Evolutionary conservation across 2,888 invertebrate species (phyloP).

Genomic region (Nomada fabriciana): DNA sequence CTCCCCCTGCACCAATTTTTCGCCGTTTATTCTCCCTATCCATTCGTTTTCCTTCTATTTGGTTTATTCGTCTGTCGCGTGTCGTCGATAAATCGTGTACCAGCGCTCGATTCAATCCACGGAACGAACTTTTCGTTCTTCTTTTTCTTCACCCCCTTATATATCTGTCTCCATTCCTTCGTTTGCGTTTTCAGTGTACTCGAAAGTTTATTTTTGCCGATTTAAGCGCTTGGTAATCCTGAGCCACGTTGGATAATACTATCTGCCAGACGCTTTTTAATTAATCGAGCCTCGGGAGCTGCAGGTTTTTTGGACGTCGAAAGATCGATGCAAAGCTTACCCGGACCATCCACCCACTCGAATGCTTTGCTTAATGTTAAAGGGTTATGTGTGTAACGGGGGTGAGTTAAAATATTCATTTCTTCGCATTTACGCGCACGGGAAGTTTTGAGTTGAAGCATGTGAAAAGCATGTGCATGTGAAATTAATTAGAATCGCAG

Average conservation of each 20-base stretch:
- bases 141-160: not conserved
- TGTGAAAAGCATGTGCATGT: too few relatives aligned
- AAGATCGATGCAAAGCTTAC: slow-evolving; percentile 1
- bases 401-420: too few relatives aligned
- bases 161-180: not conserved
- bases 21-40: not conserved
- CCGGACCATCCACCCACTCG: not conserved
- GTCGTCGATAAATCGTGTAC: slow-evolving; percentile 27
- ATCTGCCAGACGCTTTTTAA: slow-evolving; percentile 22
- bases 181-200: slow-evolving; percentile 9
- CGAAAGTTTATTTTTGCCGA: slow-evolving; percentile 34
- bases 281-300: slow-evolving; percentile 19
- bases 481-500: too few relatives aligned
- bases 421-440: too few relatives aligned
- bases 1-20: not conserved
- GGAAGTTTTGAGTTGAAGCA: too few relatives aligned
- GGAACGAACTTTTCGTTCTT: slow-evolving; percentile 9
- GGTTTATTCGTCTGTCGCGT: slow-evolving; percentile 17
- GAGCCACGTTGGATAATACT: slow-evolving; percentile 15
- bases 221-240: slow-evolving; percentile 20
- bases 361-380: not conserved
- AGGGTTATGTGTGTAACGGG: too few relatives aligned
- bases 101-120: slow-evolving; percentile 18
- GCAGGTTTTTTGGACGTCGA: not conserved
- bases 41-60: not conserved